These are phyloP conservation scores for Umimayanthus chanpuru DNA, from an alignment of 92 coral and sea anemone genomes.

Conservation along the genomic window DNA sequence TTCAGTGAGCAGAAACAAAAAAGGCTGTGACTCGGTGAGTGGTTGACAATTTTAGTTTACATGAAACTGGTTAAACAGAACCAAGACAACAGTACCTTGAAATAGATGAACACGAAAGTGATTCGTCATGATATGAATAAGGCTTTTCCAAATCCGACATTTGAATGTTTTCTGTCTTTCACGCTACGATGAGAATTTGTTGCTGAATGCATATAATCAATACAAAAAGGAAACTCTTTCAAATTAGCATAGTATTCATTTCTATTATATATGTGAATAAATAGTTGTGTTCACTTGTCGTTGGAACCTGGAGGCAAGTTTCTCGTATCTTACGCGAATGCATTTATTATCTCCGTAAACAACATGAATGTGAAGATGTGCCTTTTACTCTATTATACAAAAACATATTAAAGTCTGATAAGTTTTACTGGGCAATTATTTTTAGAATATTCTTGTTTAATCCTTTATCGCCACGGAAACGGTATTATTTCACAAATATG, in stretches of 20 bases:
- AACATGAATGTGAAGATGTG: not conserved
- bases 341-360: not conserved
- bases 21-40: too few species aligned
- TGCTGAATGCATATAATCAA: not conserved
- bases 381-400: not conserved
- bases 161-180: not conserved
- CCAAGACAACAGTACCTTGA: not conserved
- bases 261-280: not conserved
- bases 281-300: not conserved
- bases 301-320: not conserved
- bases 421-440: not conserved
- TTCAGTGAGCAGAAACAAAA: too few species aligned
- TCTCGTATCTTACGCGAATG: not conserved
- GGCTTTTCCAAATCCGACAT: not conserved
- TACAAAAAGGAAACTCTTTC: not conserved
- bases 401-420: not conserved
- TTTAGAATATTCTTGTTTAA: not conserved
- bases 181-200: not conserved
- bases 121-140: too few species aligned
- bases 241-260: not conserved
- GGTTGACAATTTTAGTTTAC: too few species aligned
- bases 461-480: not conserved
- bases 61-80: too few species aligned
- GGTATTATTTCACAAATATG: not conserved
- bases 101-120: too few species aligned